Conservation (phyloP, 2,888 invertebrate genomes). For the Aelia acuminata region DNA sequence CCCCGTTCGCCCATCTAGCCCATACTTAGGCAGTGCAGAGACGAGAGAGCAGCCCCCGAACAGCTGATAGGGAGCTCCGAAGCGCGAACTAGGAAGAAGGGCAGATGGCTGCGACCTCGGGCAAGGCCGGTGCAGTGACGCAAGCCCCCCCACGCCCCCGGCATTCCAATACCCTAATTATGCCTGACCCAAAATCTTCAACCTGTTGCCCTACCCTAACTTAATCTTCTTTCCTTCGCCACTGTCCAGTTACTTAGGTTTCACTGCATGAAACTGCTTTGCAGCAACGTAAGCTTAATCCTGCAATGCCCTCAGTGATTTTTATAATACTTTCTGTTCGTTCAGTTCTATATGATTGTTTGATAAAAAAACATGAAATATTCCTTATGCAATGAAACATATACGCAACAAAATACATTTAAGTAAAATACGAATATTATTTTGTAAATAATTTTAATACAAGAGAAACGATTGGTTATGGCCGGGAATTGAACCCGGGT, state of each 20-base stretch:
- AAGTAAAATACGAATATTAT: too few species aligned
- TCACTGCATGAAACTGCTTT: background rate
- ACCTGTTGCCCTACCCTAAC: slow-evolving; percentile 48
- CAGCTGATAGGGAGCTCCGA: too few species aligned
- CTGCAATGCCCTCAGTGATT: too few species aligned
- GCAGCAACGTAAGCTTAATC: background rate
- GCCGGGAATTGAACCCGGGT: too few species aligned
- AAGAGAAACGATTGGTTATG: too few species aligned
- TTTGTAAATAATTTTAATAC: too few species aligned
- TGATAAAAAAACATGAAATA: too few species aligned
- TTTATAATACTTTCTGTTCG: background rate
- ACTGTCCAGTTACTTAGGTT: slow-evolving; percentile 32
- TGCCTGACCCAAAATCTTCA: slow-evolving; percentile 50
- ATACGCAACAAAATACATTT: too few species aligned
- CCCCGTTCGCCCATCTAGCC: background rate
- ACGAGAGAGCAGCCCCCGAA: background rate
- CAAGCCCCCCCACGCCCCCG: slow-evolving; percentile 34
- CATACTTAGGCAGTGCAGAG: too few species aligned
- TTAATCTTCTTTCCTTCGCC: slow-evolving; percentile 38
- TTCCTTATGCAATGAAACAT: too few species aligned
- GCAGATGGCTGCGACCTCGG: slow-evolving; percentile 51
- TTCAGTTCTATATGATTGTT: too few species aligned
- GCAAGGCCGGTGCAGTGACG: slow-evolving; percentile 23
- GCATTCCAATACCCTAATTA: slow-evolving; percentile 43
- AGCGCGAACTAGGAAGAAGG: slow-evolving; percentile 23